Conservation (phyloP, 2,113 vertebrate species). For the Corythoichthys intestinalis region DNA sequence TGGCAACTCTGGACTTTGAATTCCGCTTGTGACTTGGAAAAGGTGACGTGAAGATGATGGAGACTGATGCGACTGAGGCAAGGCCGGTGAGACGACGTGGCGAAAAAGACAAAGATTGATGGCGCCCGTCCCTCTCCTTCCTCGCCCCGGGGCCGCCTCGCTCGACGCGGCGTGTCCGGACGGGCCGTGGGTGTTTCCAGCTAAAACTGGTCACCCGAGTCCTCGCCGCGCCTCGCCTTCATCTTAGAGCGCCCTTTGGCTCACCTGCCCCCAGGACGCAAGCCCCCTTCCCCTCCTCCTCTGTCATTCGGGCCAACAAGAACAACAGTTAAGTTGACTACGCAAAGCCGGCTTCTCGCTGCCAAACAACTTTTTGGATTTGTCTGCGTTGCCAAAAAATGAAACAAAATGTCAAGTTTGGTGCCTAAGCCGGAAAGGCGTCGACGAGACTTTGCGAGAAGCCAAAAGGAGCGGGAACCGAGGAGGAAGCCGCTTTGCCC, state of each 20-base stretch:
- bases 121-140: neutral
- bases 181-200: constrained; percentile 59
- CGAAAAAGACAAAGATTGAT: neutral
- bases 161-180: constrained; percentile 58
- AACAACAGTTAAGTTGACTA: constrained; percentile 15
- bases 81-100: neutral
- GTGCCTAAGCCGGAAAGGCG: neutral
- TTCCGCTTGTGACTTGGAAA: neutral
- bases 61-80: neutral
- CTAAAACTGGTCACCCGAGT: constrained; percentile 72
- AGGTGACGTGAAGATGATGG: neutral
- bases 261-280: constrained; percentile 59
- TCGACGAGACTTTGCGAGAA: constrained; percentile 21
- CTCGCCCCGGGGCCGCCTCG: neutral
- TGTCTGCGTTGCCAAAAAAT: neutral
- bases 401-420: constrained; percentile 3
- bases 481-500: constrained; percentile 62
- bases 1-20: too few relatives aligned
- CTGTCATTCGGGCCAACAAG: constrained; percentile 45
- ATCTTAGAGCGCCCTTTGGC: constrained; percentile 51
- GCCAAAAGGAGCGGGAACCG: constrained; percentile 39
- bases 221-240: constrained; percentile 55
- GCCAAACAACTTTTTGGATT: constrained; percentile 24
- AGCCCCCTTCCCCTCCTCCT: neutral
- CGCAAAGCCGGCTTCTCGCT: neutral